These are phyloP conservation scores for Temnothorax ravouxi DNA, from an alignment of 2,888 invertebrate genomes.

Conservation along the genomic window DNA sequence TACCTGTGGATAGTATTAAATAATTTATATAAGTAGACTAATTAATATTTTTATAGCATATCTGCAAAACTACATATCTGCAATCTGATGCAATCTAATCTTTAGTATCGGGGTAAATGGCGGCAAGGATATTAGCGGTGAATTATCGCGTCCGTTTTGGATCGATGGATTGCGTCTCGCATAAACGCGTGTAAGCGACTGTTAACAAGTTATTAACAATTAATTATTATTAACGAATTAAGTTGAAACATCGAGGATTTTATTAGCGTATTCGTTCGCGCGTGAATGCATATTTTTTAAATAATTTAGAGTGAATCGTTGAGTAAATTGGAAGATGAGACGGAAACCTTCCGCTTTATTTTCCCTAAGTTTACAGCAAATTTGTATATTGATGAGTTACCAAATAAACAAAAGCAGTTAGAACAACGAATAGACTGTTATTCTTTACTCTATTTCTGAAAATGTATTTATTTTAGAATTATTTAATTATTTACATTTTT, in stretches of 20 bases:
- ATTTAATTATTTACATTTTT: neutral
- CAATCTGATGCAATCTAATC: slow-evolving; percentile 1
- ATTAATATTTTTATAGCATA: slow-evolving; percentile 28
- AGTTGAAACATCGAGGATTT: slow-evolving; percentile 72
- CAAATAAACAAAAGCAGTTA: slow-evolving; percentile 84
- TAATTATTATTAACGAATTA: slow-evolving; percentile 63
- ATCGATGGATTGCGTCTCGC: slow-evolving; percentile 33
- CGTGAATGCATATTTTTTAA: slow-evolving; percentile 84
- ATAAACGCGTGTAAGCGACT: slow-evolving; percentile 42
- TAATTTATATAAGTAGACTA: slow-evolving; percentile 3
- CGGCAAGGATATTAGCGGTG: neutral
- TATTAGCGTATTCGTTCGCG: slow-evolving; percentile 71
- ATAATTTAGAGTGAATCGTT: slow-evolving; percentile 78
- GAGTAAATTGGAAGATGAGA: slow-evolving; percentile 44
- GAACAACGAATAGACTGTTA: slow-evolving; percentile 69
- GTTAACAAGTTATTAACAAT: slow-evolving; percentile 42
- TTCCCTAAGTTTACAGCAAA: slow-evolving; percentile 72
- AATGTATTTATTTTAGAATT: neutral
- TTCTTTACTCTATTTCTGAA: slow-evolving; percentile 21
- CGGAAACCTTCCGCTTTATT: slow-evolving; percentile 65
- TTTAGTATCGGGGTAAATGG: slow-evolving; percentile 4
- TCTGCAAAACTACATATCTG: neutral
- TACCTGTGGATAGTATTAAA: neutral
- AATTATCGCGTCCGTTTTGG: slow-evolving; percentile 42
- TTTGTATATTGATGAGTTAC: slow-evolving; percentile 84